Percentiles rank a stretch among this genome's conserved stretches.
Conservation (phyloP, 2,113 vertebrate species). For the Kryptolebias marmoratus region DNA sequence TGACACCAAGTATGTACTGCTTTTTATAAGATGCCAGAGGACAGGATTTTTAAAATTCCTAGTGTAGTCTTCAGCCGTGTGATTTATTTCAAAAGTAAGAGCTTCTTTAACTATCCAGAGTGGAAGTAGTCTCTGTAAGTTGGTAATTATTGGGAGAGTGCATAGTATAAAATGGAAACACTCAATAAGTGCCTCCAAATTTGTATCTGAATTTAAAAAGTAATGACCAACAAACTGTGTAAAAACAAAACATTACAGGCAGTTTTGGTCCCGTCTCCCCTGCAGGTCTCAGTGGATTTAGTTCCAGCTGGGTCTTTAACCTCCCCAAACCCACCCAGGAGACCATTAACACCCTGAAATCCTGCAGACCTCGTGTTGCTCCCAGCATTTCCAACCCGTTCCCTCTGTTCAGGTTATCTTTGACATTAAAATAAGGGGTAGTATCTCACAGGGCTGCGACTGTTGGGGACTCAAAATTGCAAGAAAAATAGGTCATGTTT, state of each 20-base stretch:
- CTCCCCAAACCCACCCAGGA: conserved; percentile 14
- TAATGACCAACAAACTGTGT: not conserved
- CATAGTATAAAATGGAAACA: too few species aligned
- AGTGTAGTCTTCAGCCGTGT: too few species aligned
- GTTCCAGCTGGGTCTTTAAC: conserved; percentile 56
- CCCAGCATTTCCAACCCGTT: conserved; percentile 27
- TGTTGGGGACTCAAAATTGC: too few species aligned
- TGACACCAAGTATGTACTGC: too few species aligned
- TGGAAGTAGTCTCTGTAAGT: not conserved
- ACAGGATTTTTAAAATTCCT: too few species aligned
- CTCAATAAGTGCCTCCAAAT: too few species aligned
- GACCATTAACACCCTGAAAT: conserved; percentile 46
- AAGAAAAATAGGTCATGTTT: too few species aligned
- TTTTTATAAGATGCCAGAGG: too few species aligned
- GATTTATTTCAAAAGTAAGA: too few species aligned
- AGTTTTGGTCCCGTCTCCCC: conserved; percentile 17
- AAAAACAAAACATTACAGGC: conserved; percentile 4
- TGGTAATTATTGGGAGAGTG: not conserved
- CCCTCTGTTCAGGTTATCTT: conserved; percentile 7
- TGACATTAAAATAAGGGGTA: not conserved
- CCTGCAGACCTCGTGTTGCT: conserved; percentile 40
- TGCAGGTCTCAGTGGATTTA: conserved; percentile 62
- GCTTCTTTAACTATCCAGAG: too few species aligned
- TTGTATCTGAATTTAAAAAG: not conserved
- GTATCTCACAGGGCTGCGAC: too few species aligned